Percentiles rank a stretch among this genome's conserved stretches.
Conservation (phyloP, 2,113 vertebrate species). For the Amazona vittata region DNA sequence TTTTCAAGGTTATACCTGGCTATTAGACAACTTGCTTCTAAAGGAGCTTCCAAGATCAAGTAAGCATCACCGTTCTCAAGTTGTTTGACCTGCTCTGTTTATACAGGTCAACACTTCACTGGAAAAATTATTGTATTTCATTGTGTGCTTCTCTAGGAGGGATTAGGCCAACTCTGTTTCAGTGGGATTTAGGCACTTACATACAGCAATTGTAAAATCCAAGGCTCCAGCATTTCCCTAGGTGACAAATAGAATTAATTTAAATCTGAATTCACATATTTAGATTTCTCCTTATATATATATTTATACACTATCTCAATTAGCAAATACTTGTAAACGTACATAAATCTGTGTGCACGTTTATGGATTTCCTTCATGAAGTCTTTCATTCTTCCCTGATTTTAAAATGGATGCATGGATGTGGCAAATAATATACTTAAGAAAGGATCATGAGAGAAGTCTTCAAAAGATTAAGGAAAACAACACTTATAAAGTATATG, state of each 20-base stretch:
- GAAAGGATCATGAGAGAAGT: background rate
- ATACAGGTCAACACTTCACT: background rate
- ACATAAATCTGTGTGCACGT: background rate
- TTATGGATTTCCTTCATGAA: background rate
- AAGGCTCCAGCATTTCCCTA: background rate
- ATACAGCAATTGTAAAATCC: background rate
- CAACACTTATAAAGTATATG: background rate
- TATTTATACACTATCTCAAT: background rate
- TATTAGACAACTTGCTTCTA: background rate
- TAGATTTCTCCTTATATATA: background rate
- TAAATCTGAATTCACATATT: background rate
- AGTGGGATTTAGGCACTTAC: constrained; percentile 11
- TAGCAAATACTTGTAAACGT: background rate
- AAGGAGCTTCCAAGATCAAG: background rate
- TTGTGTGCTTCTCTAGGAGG: background rate
- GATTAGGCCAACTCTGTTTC: background rate
- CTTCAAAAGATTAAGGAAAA: background rate
- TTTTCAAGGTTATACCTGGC: background rate
- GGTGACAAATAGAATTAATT: background rate
- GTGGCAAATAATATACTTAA: background rate
- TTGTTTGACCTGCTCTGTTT: background rate
- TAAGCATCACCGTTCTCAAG: background rate
- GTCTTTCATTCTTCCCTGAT: background rate
- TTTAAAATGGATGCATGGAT: background rate
- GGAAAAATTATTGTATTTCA: background rate